Conservation (phyloP, 1,140 invertebrate genomes). For the Drosophila kanapiae region DNA sequence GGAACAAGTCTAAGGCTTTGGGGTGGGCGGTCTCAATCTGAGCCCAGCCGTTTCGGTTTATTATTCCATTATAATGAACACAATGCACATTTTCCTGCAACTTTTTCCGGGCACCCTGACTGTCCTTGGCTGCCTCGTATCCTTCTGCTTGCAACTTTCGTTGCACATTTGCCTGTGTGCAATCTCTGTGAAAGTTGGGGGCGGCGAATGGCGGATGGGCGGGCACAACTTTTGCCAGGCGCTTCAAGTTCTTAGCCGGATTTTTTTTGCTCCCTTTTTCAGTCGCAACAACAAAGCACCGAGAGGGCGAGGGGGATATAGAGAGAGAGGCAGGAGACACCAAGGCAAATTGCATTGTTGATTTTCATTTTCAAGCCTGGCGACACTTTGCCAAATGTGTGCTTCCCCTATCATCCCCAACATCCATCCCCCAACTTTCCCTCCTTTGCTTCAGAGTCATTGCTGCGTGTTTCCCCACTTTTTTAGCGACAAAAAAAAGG, state of each 20-base stretch:
- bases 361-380: slow-evolving; percentile 83
- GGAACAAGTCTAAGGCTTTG: slow-evolving; percentile 15
- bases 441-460: slow-evolving; percentile 49
- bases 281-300: slow-evolving; percentile 31
- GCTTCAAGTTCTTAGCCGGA: slow-evolving; percentile 64
- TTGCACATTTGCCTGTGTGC: slow-evolving; percentile 75
- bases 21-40: slow-evolving; percentile 34
- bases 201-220: slow-evolving; percentile 17
- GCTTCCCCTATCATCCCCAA: slow-evolving; percentile 23
- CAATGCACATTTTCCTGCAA: slow-evolving; percentile 74
- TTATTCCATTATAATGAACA: slow-evolving; percentile 83
- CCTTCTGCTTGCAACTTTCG: slow-evolving; percentile 60
- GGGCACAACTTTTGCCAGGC: slow-evolving; percentile 60
- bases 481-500: slow-evolving; percentile 24
- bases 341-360: slow-evolving; percentile 81
- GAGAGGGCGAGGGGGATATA: slow-evolving; percentile 1
- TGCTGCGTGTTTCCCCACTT: slow-evolving; percentile 69
- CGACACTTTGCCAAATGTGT: slow-evolving; percentile 73
- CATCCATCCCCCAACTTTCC: not conserved
- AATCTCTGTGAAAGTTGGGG: slow-evolving; percentile 52
- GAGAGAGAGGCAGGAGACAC: slow-evolving; percentile 46
- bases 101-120: slow-evolving; percentile 53
- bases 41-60: slow-evolving; percentile 65
- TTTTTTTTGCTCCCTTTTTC: slow-evolving; percentile 43
- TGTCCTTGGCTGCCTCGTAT: slow-evolving; percentile 36